Base-by-base conservation (phyloP, 2,113 vertebrate species). In the Callocephalon fimbriatum region DNA sequence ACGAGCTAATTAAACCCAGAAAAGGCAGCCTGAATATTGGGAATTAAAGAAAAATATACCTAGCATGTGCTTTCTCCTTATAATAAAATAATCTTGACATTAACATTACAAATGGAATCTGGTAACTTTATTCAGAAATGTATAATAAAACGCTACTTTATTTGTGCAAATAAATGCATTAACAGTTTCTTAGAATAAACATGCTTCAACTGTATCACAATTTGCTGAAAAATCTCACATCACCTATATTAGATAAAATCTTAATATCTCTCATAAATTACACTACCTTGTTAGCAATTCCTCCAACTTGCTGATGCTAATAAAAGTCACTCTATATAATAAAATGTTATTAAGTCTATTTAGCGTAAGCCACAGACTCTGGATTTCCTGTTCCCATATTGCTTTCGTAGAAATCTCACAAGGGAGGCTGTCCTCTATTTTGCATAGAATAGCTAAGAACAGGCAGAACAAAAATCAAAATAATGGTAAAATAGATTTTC, bases 1-100 rank as follows among this genome's bases (percentile, higher is more conserved):
- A 88, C 61, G 73, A 82, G 72, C 58, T 96, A 95, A 97, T 96
- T 85, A 97, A 96, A 91, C 58, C 67, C 48, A 87, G 44, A 89
- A 86, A 96, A 95, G 27, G 45, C 42, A 86, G 31, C 9, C 26
- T 87, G 74, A 93, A 85, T 85, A 90, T 10, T 88, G 74, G 67
- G 67, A 95, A 97, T 91, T 83, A 92, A 90, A 91, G 40, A 54
- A 94, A 73, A 80, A 90, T 23, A 54, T 15, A 89, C 6, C 27
- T 32, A 75, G 21, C 10, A 21, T 29, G 19, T 58, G 17, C 17
- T 90, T 29, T 47, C 73, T 78, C 54, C 54, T 74, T 61, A 51
- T 51, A 91, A 72, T 67, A 10, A 95, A 79, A 48, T n/a, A 29
- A 88, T 54, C 32, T 32, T 73, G 32, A 88, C 76, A 66, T 62